Evolutionary conservation across 2,797 vertebrate species (phyloP).

Genomic region (Nasua narica): DNA sequence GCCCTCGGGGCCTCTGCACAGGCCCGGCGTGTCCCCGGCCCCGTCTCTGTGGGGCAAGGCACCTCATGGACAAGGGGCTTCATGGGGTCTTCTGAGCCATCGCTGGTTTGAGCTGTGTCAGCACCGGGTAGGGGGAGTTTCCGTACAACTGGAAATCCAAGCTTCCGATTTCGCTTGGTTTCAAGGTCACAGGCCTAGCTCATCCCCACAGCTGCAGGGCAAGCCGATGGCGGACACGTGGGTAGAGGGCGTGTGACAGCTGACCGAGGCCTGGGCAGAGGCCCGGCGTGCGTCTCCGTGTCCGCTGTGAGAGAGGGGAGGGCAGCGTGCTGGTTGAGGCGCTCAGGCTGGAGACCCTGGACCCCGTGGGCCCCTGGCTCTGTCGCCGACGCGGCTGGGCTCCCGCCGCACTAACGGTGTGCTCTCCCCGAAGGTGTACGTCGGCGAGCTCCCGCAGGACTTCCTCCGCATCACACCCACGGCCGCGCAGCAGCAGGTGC

Average conservation of each 20-base stretch:
- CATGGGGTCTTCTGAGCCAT: neutral
- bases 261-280: too few relatives aligned
- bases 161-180: neutral
- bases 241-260: too few relatives aligned
- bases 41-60: neutral
- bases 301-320: neutral
- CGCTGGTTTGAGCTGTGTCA: rapidly evolving
- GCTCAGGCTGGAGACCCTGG: neutral
- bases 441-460: slow-evolving; percentile 96
- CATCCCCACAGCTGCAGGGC: neutral
- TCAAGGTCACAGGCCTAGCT: neutral
- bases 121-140: neutral
- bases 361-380: rapidly evolving
- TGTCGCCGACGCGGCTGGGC: neutral
- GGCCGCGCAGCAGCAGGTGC: slow-evolving; percentile 94
- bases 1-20: neutral
- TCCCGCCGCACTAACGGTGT: rapidly evolving
- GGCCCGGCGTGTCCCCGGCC: rapidly evolving
- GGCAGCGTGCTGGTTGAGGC: neutral
- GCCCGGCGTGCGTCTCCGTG: neutral
- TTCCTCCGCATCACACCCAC: slow-evolving; percentile 96
- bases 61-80: neutral
- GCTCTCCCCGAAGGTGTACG: slow-evolving; percentile 87
- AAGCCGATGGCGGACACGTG: rapidly evolving
- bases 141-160: too few relatives aligned